A percentile compares a stretch with the other conserved stretches of the same genome.
Conservation (phyloP, 2,797 vertebrate species). For the Pangasius macronema region DNA sequence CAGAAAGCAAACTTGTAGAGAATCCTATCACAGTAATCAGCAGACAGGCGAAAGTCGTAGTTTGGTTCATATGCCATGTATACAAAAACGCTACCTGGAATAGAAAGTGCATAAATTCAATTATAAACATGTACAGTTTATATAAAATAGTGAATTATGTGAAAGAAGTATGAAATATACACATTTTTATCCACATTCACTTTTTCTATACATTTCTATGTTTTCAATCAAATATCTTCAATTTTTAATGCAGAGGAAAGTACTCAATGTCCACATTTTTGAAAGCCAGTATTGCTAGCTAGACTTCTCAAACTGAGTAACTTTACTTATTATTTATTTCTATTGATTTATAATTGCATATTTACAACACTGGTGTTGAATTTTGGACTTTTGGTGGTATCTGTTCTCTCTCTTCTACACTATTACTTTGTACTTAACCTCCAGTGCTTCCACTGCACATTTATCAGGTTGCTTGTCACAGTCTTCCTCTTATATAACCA, state of each 20-base stretch:
- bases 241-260: not conserved
- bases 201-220: not conserved
- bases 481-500: not conserved
- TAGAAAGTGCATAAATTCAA: not conserved
- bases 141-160: not conserved
- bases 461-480: not conserved
- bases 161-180: not conserved
- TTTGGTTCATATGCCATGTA: constrained; percentile 41
- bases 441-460: not conserved
- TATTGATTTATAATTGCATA: not conserved
- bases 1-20: constrained; percentile 60
- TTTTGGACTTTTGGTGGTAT: not conserved
- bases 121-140: not conserved
- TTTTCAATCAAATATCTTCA: not conserved
- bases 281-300: not conserved
- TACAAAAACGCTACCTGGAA: constrained; percentile 38
- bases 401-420: not conserved
- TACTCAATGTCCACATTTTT: not conserved
- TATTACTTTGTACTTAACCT: not conserved
- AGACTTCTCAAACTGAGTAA: not conserved
- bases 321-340: not conserved
- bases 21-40: constrained; percentile 30
- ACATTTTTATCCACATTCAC: not conserved
- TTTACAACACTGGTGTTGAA: not conserved
- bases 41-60: constrained; percentile 2